A percentile compares a stretch with the other conserved stretches of the same genome.
Evolutionary conservation across 2,113 vertebrate species (phyloP).

Genomic region (Megaceryle maxima): DNA sequence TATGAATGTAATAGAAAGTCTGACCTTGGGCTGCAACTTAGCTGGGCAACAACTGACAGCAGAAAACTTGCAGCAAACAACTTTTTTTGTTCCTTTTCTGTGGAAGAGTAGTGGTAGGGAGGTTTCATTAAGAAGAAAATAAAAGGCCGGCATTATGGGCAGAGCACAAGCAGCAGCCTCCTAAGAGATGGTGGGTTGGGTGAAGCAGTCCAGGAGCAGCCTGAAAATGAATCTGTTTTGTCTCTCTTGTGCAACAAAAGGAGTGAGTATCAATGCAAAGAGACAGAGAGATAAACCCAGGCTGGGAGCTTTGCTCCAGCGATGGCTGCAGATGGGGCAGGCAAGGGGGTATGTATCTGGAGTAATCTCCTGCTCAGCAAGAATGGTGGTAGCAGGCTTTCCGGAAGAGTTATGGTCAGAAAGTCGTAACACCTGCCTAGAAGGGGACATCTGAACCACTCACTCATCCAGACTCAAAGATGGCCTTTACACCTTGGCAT

Average conservation of each 20-base stretch:
- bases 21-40: background rate
- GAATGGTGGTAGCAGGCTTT: background rate
- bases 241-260: background rate
- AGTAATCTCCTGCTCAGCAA: fast-evolving
- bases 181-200: background rate
- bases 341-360: background rate
- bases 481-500: background rate
- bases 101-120: background rate
- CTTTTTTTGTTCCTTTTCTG: background rate
- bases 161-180: background rate
- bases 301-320: fast-evolving
- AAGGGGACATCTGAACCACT: background rate
- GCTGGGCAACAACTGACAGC: background rate
- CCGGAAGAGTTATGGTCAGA: background rate
- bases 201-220: background rate
- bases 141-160: background rate
- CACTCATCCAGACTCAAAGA: background rate
- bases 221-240: background rate
- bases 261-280: background rate
- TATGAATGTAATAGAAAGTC: background rate
- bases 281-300: background rate
- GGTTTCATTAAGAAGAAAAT: background rate
- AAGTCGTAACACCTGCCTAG: fast-evolving
- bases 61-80: background rate
- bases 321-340: background rate